Evolutionary conservation across 2,797 vertebrate genomes (phyloP).

Genomic region (Mormyrus proboscirostris): DNA sequence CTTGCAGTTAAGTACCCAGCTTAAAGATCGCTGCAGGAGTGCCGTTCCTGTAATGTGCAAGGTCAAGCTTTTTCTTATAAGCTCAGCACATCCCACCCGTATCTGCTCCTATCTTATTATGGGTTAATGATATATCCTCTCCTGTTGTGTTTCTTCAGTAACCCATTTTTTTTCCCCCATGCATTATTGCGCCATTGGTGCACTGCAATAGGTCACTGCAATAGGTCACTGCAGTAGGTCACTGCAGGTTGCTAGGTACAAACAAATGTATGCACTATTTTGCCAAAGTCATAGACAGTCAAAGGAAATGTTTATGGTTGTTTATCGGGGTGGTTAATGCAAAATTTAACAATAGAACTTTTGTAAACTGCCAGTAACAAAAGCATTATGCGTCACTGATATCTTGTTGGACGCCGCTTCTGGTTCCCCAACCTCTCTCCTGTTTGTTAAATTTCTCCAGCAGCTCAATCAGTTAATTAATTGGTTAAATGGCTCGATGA

Average conservation of each 20-base stretch:
- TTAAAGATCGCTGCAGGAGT: neutral
- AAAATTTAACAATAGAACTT: neutral
- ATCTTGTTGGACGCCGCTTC: neutral
- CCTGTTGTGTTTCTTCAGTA: neutral
- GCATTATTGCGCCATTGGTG: neutral
- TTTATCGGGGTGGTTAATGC: neutral
- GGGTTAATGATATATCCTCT: neutral
- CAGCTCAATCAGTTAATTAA: neutral
- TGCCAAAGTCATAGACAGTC: neutral
- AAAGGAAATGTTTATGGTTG: neutral
- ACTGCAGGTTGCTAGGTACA: slow-evolving; percentile 5
- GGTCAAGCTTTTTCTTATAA: neutral
- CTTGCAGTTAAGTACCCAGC: neutral
- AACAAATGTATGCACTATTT: neutral
- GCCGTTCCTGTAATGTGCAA: neutral
- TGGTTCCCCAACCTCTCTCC: neutral
- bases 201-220: neutral
- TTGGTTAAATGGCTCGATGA: neutral
- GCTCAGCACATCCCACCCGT: neutral
- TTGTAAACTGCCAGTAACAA: neutral
- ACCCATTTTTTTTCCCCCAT: neutral
- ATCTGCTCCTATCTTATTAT: neutral
- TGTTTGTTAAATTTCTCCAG: neutral
- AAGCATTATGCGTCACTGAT: neutral
- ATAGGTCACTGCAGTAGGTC: neutral